Evolutionary conservation across 2,888 invertebrate genomes (phyloP), one percentile per base, ranked within the genome.

Genomic region (Boloria euphrosyne): DNA sequence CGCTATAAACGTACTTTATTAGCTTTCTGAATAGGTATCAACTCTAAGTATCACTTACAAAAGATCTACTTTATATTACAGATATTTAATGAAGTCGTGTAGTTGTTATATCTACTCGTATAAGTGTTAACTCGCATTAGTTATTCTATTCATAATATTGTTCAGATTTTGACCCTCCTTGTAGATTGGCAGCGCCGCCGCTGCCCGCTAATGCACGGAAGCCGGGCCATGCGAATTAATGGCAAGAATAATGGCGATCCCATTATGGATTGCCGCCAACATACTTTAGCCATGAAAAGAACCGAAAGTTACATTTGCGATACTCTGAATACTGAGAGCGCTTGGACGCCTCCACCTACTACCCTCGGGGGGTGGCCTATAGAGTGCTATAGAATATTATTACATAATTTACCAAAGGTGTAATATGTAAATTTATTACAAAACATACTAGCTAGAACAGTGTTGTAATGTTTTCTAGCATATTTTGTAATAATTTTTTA

Each of bases 251-350:
- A 92, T 92, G 91, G 92, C 90, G 87, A 91, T 90, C 89, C 92
- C 92, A 92, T 92, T 92, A 92, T 92, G 92, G 92, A 92, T 92
- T 91, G 92, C 92, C 92, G 92, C 92, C 92, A 92, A 92, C 92
- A 91, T 92, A 91, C 91, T 92, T 92, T 91, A 92, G 89, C 85
- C 87, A 92, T 92, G 91, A 92, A 92, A 92, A 91, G 92, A 92
- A 91, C 91, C 91, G 90, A 92, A 92, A 92, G 91, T 92, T 91
- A 91, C 92, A 91, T 91, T 92, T 91, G 90, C 91, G 91, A 92
- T 91, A 91, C 91, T 90, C 88, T 91, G 91, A 91, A 92, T 92
- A 92, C 91, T 89, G 92, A 90, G 85, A 89, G 83, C 84, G 86
- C 82, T 85, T 78, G 84, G 86, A 83, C 83, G 78, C 75, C 80